These are phyloP conservation scores for Alaudala cheleensis DNA, from an alignment of 2,113 vertebrate species.

Conservation along the genomic window DNA sequence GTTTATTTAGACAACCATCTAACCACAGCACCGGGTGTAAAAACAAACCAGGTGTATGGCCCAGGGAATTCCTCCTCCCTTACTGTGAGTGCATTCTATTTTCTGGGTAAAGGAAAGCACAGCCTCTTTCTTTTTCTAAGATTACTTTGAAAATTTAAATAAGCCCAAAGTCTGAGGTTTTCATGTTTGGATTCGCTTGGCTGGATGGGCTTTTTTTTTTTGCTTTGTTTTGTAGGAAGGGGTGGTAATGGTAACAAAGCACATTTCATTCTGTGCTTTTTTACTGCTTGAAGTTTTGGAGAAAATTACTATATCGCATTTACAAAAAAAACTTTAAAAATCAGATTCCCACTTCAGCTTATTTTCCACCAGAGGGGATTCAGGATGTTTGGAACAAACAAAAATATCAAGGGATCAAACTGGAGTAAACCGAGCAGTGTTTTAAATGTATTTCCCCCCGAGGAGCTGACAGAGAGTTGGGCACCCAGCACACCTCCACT, in stretches of 20 bases:
- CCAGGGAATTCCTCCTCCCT: constrained; percentile 24
- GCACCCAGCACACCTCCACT: not conserved
- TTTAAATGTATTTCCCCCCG: not conserved
- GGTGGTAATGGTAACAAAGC: not conserved
- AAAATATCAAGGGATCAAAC: not conserved
- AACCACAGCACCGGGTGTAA: not conserved
- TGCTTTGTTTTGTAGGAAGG: not conserved
- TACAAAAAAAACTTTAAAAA: not conserved
- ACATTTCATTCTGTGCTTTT: not conserved
- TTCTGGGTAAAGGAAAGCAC: constrained; percentile 42
- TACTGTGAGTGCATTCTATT: not conserved
- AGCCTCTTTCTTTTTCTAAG: not conserved
- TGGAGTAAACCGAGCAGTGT: not conserved
- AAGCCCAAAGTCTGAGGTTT: not conserved
- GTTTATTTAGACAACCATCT: constrained; percentile 76
- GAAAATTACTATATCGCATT: not conserved
- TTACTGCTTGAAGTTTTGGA: not conserved
- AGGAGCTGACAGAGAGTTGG: not conserved
- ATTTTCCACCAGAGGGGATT: not conserved
- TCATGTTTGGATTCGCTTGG: not conserved
- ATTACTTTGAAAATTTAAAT: constrained; percentile 39
- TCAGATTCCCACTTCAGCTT: not conserved
- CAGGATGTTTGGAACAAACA: not conserved
- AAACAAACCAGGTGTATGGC: constrained; percentile 50
- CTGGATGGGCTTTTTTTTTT: not conserved